These are phyloP conservation scores for Aphis craccivora DNA, from an alignment of 1,140 invertebrate species.

Conservation along the genomic window DNA sequence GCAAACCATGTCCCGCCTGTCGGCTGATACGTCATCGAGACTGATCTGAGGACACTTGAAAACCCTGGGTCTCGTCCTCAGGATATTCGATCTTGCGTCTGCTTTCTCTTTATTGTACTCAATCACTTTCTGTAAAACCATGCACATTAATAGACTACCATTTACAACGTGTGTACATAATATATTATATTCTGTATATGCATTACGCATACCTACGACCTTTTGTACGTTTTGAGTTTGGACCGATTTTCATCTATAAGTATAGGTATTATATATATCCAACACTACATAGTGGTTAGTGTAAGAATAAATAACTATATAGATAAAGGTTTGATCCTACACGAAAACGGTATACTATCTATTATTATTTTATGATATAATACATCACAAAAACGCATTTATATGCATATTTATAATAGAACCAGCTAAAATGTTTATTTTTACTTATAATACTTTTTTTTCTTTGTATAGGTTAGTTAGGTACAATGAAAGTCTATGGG, in stretches of 20 bases:
- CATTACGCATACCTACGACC: not conserved
- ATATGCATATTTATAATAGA: not conserved
- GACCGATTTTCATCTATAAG: not conserved
- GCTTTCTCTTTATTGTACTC: slow-evolving; percentile 25
- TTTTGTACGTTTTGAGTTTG: not conserved
- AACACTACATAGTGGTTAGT: not conserved
- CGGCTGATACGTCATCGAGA: slow-evolving; percentile 18
- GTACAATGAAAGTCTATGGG: too few species aligned
- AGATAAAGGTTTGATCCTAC: not conserved
- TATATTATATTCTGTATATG: not conserved
- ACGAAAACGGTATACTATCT: not conserved
- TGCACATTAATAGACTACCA: not conserved
- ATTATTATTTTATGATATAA: not conserved
- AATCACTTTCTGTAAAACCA: slow-evolving; percentile 14
- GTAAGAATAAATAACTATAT: not conserved
- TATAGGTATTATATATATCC: not conserved
- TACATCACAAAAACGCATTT: not conserved
- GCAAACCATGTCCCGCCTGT: not conserved
- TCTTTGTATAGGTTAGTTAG: too few species aligned
- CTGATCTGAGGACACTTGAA: slow-evolving; percentile 44
- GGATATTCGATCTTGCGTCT: not conserved
- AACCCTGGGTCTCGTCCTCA: slow-evolving; percentile 21
- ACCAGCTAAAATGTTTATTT: too few species aligned
- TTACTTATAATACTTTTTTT: too few species aligned
- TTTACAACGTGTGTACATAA: not conserved